A percentile compares a stretch with the other conserved stretches of the same genome.
Conservation (phyloP, 2,888 invertebrate species). For the Ormyrus rosae region DNA sequence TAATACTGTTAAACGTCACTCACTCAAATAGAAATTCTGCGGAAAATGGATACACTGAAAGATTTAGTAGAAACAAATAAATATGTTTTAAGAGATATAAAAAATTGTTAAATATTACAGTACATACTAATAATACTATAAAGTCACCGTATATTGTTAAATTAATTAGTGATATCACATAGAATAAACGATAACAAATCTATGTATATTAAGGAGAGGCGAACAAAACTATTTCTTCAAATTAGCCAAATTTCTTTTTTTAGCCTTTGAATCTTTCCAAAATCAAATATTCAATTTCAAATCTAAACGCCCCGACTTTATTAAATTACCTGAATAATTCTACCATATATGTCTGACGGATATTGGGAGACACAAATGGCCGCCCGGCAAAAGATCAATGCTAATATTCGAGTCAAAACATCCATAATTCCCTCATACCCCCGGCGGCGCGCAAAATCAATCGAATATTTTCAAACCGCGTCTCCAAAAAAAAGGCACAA, state of each 20-base stretch:
- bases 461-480: not conserved
- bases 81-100: too few species aligned
- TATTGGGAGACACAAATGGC: not conserved
- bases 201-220: too few species aligned
- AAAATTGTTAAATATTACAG: too few species aligned
- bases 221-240: too few species aligned
- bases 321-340: not conserved
- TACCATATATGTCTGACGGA: not conserved
- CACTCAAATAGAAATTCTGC: too few species aligned
- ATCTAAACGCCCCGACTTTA: not conserved
- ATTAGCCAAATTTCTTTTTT: not conserved
- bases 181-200: too few species aligned
- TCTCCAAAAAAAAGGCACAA: slow-evolving; percentile 15
- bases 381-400: not conserved
- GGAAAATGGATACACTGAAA: too few species aligned
- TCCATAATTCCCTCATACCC: not conserved
- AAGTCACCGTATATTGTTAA: too few species aligned
- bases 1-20: too few species aligned
- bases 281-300: not conserved
- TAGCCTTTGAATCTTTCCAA: not conserved
- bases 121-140: too few species aligned
- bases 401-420: not conserved
- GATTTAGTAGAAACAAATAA: too few species aligned
- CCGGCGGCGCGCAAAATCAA: not conserved
- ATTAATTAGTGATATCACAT: too few species aligned